These are phyloP conservation scores for Trachemys scripta DNA, from an alignment of 2,113 vertebrate species.

Conservation along the genomic window DNA sequence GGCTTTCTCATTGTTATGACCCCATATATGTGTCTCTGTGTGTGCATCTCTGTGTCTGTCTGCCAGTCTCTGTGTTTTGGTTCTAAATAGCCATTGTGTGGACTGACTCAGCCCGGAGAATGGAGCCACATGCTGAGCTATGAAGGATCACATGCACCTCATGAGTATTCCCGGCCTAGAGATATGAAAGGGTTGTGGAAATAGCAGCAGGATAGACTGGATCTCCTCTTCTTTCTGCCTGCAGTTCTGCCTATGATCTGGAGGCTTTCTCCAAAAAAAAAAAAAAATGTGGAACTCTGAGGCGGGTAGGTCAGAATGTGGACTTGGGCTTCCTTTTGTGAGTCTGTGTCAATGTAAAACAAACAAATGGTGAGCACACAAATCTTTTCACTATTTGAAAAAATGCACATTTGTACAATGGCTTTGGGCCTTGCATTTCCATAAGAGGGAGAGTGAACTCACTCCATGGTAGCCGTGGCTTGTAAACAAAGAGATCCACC, in stretches of 20 bases:
- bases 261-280: neutral
- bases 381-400: neutral
- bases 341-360: neutral
- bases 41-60: neutral
- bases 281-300: neutral
- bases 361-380: neutral
- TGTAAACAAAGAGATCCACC: neutral
- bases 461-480: neutral
- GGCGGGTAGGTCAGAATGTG: neutral
- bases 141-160: rapidly evolving
- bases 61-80: neutral
- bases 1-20: neutral
- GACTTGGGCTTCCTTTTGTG: neutral
- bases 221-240: neutral
- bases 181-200: neutral
- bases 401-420: neutral
- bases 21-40: neutral
- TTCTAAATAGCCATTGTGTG: neutral
- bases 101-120: neutral
- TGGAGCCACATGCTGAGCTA: neutral
- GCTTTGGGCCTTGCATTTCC: rapidly evolving
- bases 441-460: neutral
- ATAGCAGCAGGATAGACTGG: neutral
- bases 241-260: neutral
- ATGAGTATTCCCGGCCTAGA: rapidly evolving